Conservation (phyloP, 2,888 invertebrate species). For the Melanostoma scalare region DNA sequence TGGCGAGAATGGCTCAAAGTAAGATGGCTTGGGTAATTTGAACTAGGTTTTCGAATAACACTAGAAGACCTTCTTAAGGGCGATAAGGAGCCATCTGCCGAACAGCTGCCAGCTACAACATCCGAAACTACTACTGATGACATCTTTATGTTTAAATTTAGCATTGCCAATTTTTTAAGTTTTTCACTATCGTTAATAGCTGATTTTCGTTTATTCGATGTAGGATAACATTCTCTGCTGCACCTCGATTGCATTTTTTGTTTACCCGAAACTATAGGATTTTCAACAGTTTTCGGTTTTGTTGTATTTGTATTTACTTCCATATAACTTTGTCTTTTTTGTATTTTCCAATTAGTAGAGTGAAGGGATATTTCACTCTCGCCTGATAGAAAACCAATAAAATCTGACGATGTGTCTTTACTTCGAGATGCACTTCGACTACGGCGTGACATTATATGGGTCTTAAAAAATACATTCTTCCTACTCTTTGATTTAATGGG, state of each 20-base stretch:
- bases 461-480: slow-evolving; percentile 2
- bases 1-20: no score
- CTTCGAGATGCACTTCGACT: slow-evolving; percentile 8
- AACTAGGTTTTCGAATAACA: background rate
- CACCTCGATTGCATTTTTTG: background rate
- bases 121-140: background rate
- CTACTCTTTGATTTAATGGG: slow-evolving; percentile 33
- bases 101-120: background rate
- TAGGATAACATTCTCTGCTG: slow-evolving; percentile 19
- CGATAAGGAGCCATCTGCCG: background rate
- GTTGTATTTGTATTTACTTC: background rate
- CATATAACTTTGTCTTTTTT: background rate
- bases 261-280: background rate
- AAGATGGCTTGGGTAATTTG: no score
- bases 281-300: background rate
- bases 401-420: background rate
- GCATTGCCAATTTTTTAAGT: slow-evolving; percentile 10
- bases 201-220: slow-evolving; percentile 29
- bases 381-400: slow-evolving; percentile 1
- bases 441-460: background rate
- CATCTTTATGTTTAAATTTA: slow-evolving; percentile 6
- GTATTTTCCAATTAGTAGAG: background rate
- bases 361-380: slow-evolving; percentile 20
- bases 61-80: background rate
- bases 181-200: slow-evolving; percentile 18